These are phyloP conservation scores for Ctena decussata DNA, from an alignment of 2,888 invertebrate species.

Conservation along the genomic window DNA sequence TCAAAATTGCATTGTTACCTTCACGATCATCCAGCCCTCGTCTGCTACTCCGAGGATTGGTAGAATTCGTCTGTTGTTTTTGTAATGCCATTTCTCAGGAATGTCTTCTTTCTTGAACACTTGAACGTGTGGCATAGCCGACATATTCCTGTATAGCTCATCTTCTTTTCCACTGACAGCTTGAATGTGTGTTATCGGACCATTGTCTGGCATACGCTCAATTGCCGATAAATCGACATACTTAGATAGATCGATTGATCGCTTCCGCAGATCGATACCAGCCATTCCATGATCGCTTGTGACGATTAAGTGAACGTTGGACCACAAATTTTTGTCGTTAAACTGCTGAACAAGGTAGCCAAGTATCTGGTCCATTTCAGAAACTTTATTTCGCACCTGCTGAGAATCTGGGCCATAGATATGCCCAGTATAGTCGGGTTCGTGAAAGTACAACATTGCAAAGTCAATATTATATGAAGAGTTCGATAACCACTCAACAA, in stretches of 20 bases:
- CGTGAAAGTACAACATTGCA: constrained; percentile 74
- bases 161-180: constrained; percentile 37
- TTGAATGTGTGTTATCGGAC: constrained; percentile 16
- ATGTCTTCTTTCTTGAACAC: constrained; percentile 90
- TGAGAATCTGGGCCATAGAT: constrained; percentile 70
- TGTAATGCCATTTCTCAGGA: constrained; percentile 90
- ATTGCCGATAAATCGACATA: constrained; percentile 1
- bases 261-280: constrained; percentile 51
- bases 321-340: constrained; percentile 29
- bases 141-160: constrained; percentile 68
- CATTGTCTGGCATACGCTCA: neutral
- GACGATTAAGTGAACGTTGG: constrained; percentile 74
- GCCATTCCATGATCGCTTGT: constrained; percentile 82
- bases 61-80: constrained; percentile 89
- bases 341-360: constrained; percentile 62
- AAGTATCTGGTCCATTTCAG: constrained; percentile 68
- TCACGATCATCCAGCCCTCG: constrained; percentile 88
- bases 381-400: constrained; percentile 60
- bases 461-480: constrained; percentile 53
- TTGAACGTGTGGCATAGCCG: constrained; percentile 68
- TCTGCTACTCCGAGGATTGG: constrained; percentile 90
- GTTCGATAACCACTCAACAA: constrained; percentile 86
- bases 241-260: constrained; percentile 46
- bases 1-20: too few species aligned
- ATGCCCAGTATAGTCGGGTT: constrained; percentile 78